phyloP scores from a whole-genome alignment of 2,797 vertebrate genomes.

The Bufotes viridis region DNA sequence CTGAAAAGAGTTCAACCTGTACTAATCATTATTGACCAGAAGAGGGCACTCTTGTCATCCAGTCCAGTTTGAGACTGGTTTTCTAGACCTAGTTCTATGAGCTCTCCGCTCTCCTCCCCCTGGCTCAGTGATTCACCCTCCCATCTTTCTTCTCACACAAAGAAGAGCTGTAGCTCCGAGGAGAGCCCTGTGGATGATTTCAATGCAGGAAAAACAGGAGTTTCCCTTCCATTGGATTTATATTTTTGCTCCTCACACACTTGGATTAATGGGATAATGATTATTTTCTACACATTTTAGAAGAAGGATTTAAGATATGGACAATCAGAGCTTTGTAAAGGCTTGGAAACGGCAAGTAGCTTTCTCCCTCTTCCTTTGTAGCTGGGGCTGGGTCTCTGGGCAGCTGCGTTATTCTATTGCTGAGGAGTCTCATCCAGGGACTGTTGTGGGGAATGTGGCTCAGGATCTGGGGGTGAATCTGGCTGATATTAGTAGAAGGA shows the following conservation, averaged over 20 bases:
- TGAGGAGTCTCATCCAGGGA: conserved; percentile 48
- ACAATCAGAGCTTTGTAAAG: conserved; percentile 74
- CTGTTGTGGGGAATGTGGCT: conserved; percentile 49
- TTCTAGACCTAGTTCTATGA: conserved; percentile 61
- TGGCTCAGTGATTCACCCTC: conserved; percentile 66
- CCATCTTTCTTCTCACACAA: conserved; percentile 71
- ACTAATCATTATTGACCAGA: conserved; percentile 25
- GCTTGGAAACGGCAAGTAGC: conserved; percentile 88
- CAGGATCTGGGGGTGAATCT: conserved; percentile 42
- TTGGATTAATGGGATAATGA: conserved; percentile 43
- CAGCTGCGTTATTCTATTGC: conserved; percentile 47
- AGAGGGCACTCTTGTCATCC: conserved; percentile 48
- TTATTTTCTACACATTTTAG: conserved; percentile 62
- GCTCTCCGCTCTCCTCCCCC: conserved; percentile 45
- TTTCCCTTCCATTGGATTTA: conserved; percentile 1
- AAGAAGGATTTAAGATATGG: conserved; percentile 59
- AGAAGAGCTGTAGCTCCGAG: conserved; percentile 73
- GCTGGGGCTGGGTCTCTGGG: conserved; percentile 50
- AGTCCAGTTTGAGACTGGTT: not conserved
- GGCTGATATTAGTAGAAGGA: conserved; percentile 15
- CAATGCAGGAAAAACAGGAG: conserved; percentile 61
- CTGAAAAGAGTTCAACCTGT: not conserved
- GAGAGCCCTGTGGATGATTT: conserved; percentile 16
- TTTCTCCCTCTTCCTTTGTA: conserved; percentile 75
- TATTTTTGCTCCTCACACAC: not conserved